Percentiles rank a stretch among this genome's conserved stretches.
phyloP scores from a whole-genome alignment of 1,140 invertebrate species.

The Drusus annulatus region DNA sequence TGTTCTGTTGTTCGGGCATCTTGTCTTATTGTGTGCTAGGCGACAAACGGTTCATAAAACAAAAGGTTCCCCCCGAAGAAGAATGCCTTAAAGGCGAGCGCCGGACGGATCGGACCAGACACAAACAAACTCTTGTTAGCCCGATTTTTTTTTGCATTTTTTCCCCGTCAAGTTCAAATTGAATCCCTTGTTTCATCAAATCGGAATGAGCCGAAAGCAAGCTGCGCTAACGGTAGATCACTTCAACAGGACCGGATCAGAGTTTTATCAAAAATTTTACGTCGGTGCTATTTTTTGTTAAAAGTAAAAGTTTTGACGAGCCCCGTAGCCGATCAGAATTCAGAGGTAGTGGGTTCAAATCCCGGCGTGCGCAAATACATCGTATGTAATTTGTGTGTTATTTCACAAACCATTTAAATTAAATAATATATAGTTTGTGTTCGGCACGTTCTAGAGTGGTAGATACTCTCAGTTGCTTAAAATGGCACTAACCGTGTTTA shows the following conservation, averaged over 20 bases:
- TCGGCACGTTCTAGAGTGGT: too few species aligned
- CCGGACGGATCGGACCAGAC: slow-evolving; percentile 15
- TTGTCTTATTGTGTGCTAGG: slow-evolving; percentile 15
- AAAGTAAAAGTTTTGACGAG: too few species aligned
- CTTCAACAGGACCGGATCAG: neutral
- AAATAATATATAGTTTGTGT: too few species aligned
- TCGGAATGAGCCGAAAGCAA: slow-evolving; percentile 16
- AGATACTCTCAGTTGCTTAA: too few species aligned
- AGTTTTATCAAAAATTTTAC: too few species aligned
- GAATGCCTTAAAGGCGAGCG: neutral
- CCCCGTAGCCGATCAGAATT: too few species aligned
- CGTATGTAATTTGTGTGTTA: too few species aligned
- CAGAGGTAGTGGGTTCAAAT: too few species aligned
- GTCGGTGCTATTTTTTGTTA: too few species aligned
- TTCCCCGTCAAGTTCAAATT: slow-evolving; percentile 26
- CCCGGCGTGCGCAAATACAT: too few species aligned
- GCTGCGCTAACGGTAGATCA: slow-evolving; percentile 38
- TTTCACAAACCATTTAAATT: too few species aligned
- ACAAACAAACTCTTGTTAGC: slow-evolving; percentile 40
- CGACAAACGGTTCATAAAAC: slow-evolving; percentile 44
- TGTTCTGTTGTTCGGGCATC: slow-evolving; percentile 5
- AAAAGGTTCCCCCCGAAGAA: slow-evolving; percentile 34
- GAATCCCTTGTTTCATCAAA: slow-evolving; percentile 36
- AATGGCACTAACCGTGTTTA: too few species aligned
- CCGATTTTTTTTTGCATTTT: slow-evolving; percentile 42